These are phyloP conservation scores for Mastomys natalensis DNA, from an alignment of 2,113 vertebrate genomes.

Conservation along the genomic window DNA sequence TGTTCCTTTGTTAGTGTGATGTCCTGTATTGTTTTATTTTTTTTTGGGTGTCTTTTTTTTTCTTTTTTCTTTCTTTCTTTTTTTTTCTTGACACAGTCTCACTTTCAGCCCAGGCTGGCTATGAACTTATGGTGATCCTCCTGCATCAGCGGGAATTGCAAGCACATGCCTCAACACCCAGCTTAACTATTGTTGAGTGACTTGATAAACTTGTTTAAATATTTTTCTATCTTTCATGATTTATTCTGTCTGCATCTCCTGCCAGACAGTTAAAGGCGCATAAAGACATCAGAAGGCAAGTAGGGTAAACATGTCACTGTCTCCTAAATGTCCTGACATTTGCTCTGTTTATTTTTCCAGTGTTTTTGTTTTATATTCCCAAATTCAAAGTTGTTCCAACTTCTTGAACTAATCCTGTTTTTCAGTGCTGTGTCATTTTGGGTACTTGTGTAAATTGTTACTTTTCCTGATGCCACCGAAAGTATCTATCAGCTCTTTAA, in stretches of 20 bases:
- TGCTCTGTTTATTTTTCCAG: slow-evolving; percentile 9
- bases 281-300: background rate
- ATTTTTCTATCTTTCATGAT: background rate
- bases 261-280: background rate
- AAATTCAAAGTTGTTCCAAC: slow-evolving; percentile 18
- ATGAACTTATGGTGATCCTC: background rate
- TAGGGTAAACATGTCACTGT: background rate
- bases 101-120: background rate
- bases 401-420: slow-evolving; percentile 6
- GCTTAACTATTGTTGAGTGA: slow-evolving; percentile 13
- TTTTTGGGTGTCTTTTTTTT: background rate
- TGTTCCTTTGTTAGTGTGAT: background rate
- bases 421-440: background rate
- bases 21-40: background rate
- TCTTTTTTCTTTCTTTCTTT: background rate
- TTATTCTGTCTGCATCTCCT: background rate
- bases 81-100: background rate
- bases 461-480: background rate
- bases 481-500: background rate
- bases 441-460: background rate
- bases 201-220: slow-evolving; percentile 18
- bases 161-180: background rate
- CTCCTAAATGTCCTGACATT: background rate
- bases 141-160: background rate
- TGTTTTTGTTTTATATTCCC: background rate